These are phyloP conservation scores for Danio tinwini DNA, from an alignment of 2,797 vertebrate species.

Conservation along the genomic window DNA sequence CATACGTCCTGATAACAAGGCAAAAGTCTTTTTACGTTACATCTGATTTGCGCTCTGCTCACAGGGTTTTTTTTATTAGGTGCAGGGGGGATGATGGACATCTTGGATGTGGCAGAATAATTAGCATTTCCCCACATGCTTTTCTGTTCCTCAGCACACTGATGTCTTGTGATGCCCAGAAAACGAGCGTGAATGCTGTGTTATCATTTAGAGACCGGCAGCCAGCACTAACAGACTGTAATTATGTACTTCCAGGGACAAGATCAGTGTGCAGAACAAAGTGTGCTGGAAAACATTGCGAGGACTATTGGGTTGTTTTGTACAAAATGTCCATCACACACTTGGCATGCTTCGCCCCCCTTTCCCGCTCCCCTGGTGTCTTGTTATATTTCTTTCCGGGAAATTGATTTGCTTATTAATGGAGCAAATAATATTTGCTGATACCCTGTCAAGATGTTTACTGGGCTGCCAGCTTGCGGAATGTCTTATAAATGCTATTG, in stretches of 20 bases:
- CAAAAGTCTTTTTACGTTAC: constrained; percentile 54
- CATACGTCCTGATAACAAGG: constrained; percentile 50
- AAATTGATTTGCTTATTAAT: constrained; percentile 78
- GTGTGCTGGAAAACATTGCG: constrained; percentile 74
- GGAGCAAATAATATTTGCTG: constrained; percentile 68
- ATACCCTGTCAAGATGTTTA: constrained; percentile 68
- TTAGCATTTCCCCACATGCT: constrained; percentile 74
- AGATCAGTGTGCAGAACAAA: constrained; percentile 81
- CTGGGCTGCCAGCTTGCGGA: constrained; percentile 61
- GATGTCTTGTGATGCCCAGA: constrained; percentile 78
- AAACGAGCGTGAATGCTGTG: constrained; percentile 72
- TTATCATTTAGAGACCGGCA: constrained; percentile 71
- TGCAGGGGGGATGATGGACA: constrained; percentile 73
- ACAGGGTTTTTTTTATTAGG: constrained; percentile 66
- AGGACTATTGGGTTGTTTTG: constrained; percentile 71
- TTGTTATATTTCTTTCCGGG: constrained; percentile 73
- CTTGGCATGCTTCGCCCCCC: constrained; percentile 54
- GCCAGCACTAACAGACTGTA: constrained; percentile 74
- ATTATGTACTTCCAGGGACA: constrained; percentile 80
- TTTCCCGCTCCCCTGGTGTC: constrained; percentile 62
- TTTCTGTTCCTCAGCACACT: constrained; percentile 68
- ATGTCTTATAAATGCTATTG: constrained; percentile 53
- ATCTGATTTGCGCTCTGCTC: constrained; percentile 51
- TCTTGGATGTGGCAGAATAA: constrained; percentile 75
- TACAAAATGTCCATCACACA: constrained; percentile 69